Percentiles rank a stretch among this genome's conserved stretches.
Evolutionary conservation across 2,888 invertebrate genomes (phyloP).

Genomic region (Epinotia nisella): DNA sequence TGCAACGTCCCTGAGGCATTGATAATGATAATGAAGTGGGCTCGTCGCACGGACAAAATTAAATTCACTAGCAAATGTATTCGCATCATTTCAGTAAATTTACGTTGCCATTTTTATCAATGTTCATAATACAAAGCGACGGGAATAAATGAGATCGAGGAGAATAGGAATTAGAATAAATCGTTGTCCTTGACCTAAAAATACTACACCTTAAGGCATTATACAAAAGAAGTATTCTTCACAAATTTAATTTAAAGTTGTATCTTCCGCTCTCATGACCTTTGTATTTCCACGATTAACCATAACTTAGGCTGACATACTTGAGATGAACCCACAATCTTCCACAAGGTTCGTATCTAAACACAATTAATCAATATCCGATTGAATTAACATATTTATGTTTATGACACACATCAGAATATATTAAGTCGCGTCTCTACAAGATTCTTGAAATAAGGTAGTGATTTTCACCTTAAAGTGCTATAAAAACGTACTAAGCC

Average conservation of each 20-base stretch:
- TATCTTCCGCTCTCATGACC: slow-evolving; percentile 33
- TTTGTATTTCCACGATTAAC: slow-evolving; percentile 39
- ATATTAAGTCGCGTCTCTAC: slow-evolving; percentile 53
- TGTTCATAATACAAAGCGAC: not conserved
- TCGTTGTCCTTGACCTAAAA: slow-evolving; percentile 14
- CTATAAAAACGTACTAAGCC: slow-evolving; percentile 28
- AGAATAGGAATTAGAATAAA: not conserved
- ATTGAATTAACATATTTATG: slow-evolving; percentile 56
- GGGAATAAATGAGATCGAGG: slow-evolving; percentile 6
- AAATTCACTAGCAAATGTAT: slow-evolving; percentile 26
- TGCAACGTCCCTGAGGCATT: slow-evolving; percentile 46
- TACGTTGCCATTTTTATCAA: slow-evolving; percentile 9
- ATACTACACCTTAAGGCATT: slow-evolving; percentile 9
- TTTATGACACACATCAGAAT: slow-evolving; percentile 54
- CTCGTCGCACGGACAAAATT: slow-evolving; percentile 44
- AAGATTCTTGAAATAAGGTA: slow-evolving; percentile 27
- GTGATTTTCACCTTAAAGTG: slow-evolving; percentile 22
- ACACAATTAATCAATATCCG: slow-evolving; percentile 49
- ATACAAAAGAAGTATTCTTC: slow-evolving; percentile 33
- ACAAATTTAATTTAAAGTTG: slow-evolving; percentile 27
- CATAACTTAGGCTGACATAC: slow-evolving; percentile 33
- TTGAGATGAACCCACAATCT: slow-evolving; percentile 38
- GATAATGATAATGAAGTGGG: slow-evolving; percentile 66
- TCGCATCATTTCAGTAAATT: slow-evolving; percentile 24
- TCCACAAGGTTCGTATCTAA: slow-evolving; percentile 41